A percentile compares a stretch with the other conserved stretches of the same genome.
Evolutionary conservation across 1,140 invertebrate species (phyloP).

Genomic region (Sinonovacula constricta): DNA sequence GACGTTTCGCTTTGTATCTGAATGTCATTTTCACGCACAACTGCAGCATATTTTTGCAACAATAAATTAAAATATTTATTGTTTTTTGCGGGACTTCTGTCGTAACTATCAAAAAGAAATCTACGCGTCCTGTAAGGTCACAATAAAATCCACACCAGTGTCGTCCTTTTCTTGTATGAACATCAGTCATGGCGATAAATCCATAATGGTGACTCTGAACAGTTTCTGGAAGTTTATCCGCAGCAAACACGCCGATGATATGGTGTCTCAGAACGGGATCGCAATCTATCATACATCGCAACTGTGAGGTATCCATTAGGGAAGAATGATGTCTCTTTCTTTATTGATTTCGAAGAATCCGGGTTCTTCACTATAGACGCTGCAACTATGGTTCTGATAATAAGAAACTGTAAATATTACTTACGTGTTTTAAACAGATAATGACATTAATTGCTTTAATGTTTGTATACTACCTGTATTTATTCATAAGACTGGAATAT

Average conservation of each 20-base stretch:
- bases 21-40: not conserved
- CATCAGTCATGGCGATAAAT: slow-evolving; percentile 4
- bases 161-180: not conserved
- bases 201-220: not conserved
- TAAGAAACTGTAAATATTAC: not conserved
- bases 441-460: too few relatives aligned
- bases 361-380: slow-evolving; percentile 5
- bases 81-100: not conserved
- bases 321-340: slow-evolving; percentile 1
- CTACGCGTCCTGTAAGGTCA: not conserved
- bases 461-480: too few relatives aligned
- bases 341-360: slow-evolving; percentile 14
- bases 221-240: slow-evolving; percentile 5
- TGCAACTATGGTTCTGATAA: slow-evolving; percentile 10
- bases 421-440: too few relatives aligned
- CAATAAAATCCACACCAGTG: slow-evolving; percentile 10
- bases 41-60: not conserved
- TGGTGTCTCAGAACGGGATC: not conserved
- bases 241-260: slow-evolving; percentile 9
- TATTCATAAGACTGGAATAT: too few relatives aligned
- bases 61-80: not conserved
- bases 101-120: slow-evolving; percentile 16
- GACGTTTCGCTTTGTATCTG: slow-evolving; percentile 8
- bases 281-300: slow-evolving; percentile 2
- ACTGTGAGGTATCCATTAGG: slow-evolving; percentile 6